phyloP scores from a whole-genome alignment of 2,797 vertebrate genomes.

The Syncerus caffer region DNA sequence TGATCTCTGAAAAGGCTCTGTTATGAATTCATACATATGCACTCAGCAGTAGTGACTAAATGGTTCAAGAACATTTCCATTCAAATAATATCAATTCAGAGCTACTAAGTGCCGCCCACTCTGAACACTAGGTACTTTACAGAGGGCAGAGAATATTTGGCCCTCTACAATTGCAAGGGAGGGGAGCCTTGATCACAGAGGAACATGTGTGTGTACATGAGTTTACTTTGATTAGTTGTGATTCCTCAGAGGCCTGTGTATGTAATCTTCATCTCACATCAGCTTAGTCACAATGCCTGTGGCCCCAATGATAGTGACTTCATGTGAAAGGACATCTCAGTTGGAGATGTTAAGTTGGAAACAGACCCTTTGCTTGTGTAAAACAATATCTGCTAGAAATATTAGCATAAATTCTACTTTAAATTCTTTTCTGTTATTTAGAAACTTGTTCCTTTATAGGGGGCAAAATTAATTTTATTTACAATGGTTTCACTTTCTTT shows the following conservation, averaged over 20 bases:
- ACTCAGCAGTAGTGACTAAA: background rate
- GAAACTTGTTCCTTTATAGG: conserved; percentile 1
- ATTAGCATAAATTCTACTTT: conserved; percentile 44
- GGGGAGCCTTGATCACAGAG: background rate
- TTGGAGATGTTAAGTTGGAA: background rate
- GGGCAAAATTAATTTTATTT: conserved; percentile 61
- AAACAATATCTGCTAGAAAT: background rate
- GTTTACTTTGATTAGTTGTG: background rate
- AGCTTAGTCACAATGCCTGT: background rate
- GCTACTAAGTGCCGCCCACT: background rate
- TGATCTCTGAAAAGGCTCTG: background rate
- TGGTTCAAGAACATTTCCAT: background rate
- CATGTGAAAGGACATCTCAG: background rate
- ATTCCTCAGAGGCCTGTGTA: background rate
- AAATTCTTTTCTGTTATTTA: conserved; percentile 54
- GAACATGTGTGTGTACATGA: background rate
- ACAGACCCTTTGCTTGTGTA: background rate
- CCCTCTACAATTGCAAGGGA: background rate
- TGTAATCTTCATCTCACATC: background rate
- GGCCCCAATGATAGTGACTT: background rate
- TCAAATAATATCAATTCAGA: background rate
- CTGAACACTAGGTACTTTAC: background rate
- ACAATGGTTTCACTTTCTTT: conserved; percentile 43
- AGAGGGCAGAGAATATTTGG: background rate
- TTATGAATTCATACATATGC: background rate